Evolutionary conservation across 2,113 vertebrate genomes (phyloP), one percentile per base, ranked within the genome.

Genomic region (Ia io): DNA sequence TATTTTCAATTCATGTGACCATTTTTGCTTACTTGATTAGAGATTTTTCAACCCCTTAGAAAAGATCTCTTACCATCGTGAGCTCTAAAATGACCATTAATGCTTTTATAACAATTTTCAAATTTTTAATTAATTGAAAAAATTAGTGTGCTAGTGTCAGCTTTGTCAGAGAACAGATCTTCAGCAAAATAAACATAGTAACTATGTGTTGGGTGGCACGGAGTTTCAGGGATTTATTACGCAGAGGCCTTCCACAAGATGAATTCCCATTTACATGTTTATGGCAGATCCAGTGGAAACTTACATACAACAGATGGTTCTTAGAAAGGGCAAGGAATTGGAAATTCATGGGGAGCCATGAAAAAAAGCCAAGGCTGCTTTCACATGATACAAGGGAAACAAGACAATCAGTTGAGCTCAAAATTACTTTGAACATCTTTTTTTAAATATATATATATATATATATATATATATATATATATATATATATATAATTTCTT

Each of bases 161-260:
- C 47, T 73, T 84, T 88, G 44, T 67, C 63, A 30, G 63, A 67
- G 71, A 84, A 87, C 28, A 65, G 47, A 49, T 35, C 9, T 63
- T 61, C 63, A 73, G 73, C 88, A 95, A 96, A 82, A 94, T 94
- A 95, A 94, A 83, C 42, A 30, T 71, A 90, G 42, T 70, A 53
- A 84, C 42, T 44, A 65, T 32, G 30, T 40, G 8, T 59, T 82
- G 73, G 44, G 11, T 1, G 8, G 12, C 42, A 49, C 61, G 59
- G 40, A 94, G 67, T 96, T 92, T 22, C 47, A 63, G 20, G 61
- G n/a, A 67, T 69, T 95, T 95, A 78, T 84, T 85, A 95, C 79
- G 16, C 67, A 90, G 40, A 56, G 23, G 53, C 20, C 49, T 73
- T 59, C 49, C 73, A 83, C 11, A 37, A 63, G 69, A 93, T 65